Evolutionary conservation across 1,140 invertebrate species (phyloP).

Genomic region (Heliconius melpomene): DNA sequence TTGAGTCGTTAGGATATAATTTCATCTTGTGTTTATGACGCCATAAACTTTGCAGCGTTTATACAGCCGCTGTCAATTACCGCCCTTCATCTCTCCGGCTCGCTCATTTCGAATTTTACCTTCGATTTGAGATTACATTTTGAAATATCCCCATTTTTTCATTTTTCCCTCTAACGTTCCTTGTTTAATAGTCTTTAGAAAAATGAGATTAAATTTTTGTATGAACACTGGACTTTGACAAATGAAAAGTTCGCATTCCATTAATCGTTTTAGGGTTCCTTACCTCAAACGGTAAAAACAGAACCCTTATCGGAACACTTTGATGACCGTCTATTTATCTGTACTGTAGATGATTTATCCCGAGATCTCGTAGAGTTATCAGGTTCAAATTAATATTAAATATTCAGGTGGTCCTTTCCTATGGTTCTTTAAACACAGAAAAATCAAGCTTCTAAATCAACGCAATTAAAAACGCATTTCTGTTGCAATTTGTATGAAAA

Average conservation of each 20-base stretch:
- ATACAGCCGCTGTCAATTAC: conserved; percentile 73
- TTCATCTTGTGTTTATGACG: conserved; percentile 71
- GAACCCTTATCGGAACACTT: too few species aligned
- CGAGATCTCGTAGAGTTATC: too few species aligned
- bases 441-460: too few species aligned
- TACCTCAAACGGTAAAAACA: too few species aligned
- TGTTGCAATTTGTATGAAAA: too few species aligned
- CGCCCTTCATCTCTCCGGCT: conserved; percentile 27
- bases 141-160: conserved; percentile 19
- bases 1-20: too few species aligned
- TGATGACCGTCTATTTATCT: too few species aligned
- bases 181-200: conserved; percentile 24
- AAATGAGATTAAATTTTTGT: conserved; percentile 14
- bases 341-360: too few species aligned
- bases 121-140: conserved; percentile 37
- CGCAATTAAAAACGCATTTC: too few species aligned
- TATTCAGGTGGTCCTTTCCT: too few species aligned
- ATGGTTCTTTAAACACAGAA: too few species aligned
- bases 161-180: conserved; percentile 15
- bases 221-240: conserved; percentile 23
- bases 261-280: not conserved
- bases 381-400: too few species aligned
- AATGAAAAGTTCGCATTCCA: conserved; percentile 14
- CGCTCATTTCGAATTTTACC: conserved; percentile 29
- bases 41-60: conserved; percentile 68